phyloP scores from a whole-genome alignment of 2,113 vertebrate species.

The Pseudorhombus dupliciocellatus region DNA sequence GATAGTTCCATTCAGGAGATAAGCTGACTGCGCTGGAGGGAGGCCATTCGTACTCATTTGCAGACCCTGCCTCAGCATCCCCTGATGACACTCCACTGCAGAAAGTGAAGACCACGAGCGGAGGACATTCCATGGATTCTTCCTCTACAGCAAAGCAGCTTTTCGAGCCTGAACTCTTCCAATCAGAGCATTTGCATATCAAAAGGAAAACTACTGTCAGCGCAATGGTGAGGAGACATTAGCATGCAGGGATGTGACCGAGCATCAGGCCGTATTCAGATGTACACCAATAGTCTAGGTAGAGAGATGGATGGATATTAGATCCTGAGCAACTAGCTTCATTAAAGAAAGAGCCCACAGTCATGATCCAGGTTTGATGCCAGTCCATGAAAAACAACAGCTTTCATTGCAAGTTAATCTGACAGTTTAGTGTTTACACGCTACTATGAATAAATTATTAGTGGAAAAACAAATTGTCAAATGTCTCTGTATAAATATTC shows the following conservation, averaged over 20 bases:
- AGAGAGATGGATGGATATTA: slow-evolving; percentile 47
- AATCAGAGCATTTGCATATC: slow-evolving; percentile 77
- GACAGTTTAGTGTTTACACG: neutral
- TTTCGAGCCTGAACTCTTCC: slow-evolving; percentile 44
- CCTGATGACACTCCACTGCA: slow-evolving; percentile 50
- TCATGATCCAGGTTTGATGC: neutral
- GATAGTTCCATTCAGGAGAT: slow-evolving; percentile 37
- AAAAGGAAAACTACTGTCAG: slow-evolving; percentile 74
- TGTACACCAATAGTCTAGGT: slow-evolving; percentile 18
- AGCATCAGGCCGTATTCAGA: slow-evolving; percentile 48
- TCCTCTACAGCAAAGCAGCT: slow-evolving; percentile 49
- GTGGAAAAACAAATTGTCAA: slow-evolving; percentile 6
- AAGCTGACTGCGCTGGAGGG: slow-evolving; percentile 51
- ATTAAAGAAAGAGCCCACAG: neutral
- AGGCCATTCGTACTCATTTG: slow-evolving; percentile 56
- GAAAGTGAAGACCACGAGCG: slow-evolving; percentile 42
- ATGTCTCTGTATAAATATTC: slow-evolving; percentile 3
- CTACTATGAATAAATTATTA: slow-evolving; percentile 9
- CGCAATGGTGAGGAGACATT: slow-evolving; percentile 55
- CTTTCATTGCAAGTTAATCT: neutral
- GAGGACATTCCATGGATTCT: slow-evolving; percentile 68
- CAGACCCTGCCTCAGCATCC: slow-evolving; percentile 25
- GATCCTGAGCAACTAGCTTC: slow-evolving; percentile 19
- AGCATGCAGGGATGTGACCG: slow-evolving; percentile 62
- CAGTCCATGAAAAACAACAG: neutral